Conservation (phyloP, 37 sponge, comb jelly and placozoan species). For the Crambe crambe region DNA sequence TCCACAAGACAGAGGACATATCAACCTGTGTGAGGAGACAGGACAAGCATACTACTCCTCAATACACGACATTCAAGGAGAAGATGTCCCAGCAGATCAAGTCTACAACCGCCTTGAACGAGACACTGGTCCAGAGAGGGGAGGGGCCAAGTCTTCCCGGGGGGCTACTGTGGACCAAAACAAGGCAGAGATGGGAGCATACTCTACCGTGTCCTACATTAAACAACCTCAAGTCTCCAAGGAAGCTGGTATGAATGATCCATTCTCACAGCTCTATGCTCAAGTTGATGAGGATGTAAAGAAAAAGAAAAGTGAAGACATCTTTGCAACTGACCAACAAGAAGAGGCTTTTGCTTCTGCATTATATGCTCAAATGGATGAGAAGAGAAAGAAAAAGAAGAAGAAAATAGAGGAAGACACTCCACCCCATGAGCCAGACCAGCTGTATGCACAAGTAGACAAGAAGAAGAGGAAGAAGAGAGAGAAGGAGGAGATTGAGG, state of each 20-base stretch:
- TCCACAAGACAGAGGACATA: too few relatives aligned
- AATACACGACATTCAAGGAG: too few relatives aligned
- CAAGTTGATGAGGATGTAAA: neutral
- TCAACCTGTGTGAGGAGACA: too few relatives aligned
- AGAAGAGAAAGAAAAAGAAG: neutral
- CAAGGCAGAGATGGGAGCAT: neutral
- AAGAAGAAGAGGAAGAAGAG: neutral
- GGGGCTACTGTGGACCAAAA: neutral
- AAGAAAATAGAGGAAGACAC: too few relatives aligned
- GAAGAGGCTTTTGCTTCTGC: neutral
- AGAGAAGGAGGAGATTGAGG: neutral
- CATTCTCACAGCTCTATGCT: neutral
- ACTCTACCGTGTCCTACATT: neutral
- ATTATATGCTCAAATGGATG: neutral
- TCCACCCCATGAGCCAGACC: too few relatives aligned
- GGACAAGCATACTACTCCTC: too few relatives aligned
- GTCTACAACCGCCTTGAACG: neutral
- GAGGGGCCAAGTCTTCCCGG: neutral
- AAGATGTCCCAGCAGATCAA: neutral
- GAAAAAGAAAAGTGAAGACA: neutral
- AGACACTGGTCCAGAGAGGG: neutral
- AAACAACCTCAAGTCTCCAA: neutral
- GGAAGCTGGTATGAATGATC: neutral
- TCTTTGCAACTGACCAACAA: neutral
- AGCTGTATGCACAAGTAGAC: neutral